Evolutionary conservation across 2,888 invertebrate species (phyloP).

Genomic region (Papilio gigon): DNA sequence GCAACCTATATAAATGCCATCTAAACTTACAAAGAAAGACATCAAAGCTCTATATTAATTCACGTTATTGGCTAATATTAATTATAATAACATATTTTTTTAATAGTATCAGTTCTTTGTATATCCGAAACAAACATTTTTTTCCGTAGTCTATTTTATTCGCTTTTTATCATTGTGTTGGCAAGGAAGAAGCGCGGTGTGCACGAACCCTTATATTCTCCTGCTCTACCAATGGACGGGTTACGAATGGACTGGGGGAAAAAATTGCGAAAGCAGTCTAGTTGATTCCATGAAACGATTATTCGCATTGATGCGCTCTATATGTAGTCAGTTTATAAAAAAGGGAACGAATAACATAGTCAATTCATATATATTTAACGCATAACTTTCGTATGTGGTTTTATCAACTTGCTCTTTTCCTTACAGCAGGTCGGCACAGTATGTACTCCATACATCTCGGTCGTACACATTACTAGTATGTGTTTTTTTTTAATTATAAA

Average conservation of each 20-base stretch:
- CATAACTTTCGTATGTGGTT: no score
- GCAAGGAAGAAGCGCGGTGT: conserved; percentile 3
- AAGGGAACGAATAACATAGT: not conserved
- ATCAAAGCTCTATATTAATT: no score
- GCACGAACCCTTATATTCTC: conserved; percentile 16
- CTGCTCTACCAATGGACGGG: conserved; percentile 19
- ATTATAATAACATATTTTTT: not conserved
- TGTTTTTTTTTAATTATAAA: not conserved
- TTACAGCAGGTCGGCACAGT: no score
- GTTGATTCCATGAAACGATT: conserved; percentile 30
- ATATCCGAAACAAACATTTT: not conserved
- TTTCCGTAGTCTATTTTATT: not conserved
- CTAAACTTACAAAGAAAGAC: not conserved
- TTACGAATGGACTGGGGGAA: conserved; percentile 29
- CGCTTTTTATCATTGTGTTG: not conserved
- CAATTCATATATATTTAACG: not conserved
- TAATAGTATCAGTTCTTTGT: not conserved
- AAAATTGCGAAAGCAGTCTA: conserved; percentile 36
- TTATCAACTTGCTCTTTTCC: no score
- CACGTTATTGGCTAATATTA: no score
- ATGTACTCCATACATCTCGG: no score
- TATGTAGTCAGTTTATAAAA: conserved; percentile 19
- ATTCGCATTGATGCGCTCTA: conserved; percentile 9
- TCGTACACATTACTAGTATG: no score
- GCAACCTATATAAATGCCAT: not conserved